A percentile compares a stretch with the other conserved stretches of the same genome.
Conservation (phyloP, 2,797 vertebrate species). For the Acomys russatus region DNA sequence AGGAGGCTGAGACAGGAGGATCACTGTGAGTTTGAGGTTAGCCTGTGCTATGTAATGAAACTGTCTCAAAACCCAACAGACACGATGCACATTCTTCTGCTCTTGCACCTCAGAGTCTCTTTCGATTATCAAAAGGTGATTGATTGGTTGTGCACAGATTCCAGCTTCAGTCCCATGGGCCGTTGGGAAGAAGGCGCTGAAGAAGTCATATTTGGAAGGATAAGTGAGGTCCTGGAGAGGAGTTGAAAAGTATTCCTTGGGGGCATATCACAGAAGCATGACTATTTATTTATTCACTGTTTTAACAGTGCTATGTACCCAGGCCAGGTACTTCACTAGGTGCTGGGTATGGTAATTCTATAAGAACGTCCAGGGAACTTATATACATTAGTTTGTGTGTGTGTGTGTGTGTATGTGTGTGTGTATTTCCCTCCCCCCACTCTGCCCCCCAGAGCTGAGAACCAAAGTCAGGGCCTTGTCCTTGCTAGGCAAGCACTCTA, state of each 20-base stretch:
- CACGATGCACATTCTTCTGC: conserved; percentile 22
- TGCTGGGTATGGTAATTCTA: not conserved
- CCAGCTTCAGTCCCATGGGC: not conserved
- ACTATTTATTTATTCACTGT: not conserved
- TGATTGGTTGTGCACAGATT: not conserved
- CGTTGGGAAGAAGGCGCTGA: not conserved
- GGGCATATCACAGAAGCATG: not conserved
- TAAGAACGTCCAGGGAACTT: not conserved
- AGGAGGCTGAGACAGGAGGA: not conserved
- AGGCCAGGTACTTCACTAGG: not conserved
- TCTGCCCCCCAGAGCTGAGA: too few species aligned
- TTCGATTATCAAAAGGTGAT: conserved; percentile 5
- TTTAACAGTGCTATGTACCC: not conserved
- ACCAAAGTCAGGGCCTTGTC: too few species aligned
- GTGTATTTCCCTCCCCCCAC: too few species aligned
- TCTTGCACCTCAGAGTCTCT: conserved; percentile 2
- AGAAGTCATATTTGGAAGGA: not conserved
- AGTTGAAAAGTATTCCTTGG: not conserved
- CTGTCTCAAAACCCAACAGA: not conserved
- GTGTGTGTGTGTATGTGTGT: too few species aligned
- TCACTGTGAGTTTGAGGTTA: not conserved
- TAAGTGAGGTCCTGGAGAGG: not conserved
- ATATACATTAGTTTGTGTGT: too few species aligned
- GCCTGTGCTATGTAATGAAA: not conserved
- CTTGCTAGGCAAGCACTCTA: too few species aligned